These are phyloP conservation scores for Armadillidium nasatum DNA, from an alignment of 1,140 invertebrate genomes.

Conservation along the genomic window DNA sequence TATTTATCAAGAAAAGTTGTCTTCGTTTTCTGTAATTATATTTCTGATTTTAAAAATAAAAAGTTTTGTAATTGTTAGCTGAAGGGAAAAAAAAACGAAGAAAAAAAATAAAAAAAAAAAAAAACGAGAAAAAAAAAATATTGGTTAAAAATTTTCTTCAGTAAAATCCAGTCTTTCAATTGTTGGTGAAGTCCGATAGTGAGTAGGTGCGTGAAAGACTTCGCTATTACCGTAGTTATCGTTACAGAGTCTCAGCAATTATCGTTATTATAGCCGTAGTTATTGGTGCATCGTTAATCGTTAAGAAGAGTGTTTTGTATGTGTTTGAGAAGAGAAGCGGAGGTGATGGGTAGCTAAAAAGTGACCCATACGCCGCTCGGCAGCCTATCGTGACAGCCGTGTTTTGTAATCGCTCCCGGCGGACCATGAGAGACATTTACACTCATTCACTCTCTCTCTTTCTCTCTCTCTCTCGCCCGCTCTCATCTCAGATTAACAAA, in stretches of 20 bases:
- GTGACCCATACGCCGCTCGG: neutral
- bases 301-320: too few relatives aligned
- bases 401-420: conserved; percentile 6
- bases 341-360: neutral
- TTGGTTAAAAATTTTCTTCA: neutral
- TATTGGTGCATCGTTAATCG: neutral
- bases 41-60: too few relatives aligned
- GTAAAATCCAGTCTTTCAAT: neutral
- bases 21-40: too few relatives aligned
- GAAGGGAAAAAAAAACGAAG: too few relatives aligned
- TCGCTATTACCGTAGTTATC: neutral
- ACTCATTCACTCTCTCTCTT: too few relatives aligned
- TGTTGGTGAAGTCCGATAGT: too few relatives aligned
- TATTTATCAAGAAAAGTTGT: too few relatives aligned
- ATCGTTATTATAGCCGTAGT: neutral
- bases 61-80: too few relatives aligned
- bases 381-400: neutral
- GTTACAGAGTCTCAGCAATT: neutral
- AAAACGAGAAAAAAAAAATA: conserved; percentile 3
- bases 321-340: too few relatives aligned
- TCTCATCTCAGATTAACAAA: neutral
- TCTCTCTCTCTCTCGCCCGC: too few relatives aligned
- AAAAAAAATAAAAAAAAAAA: conserved; percentile 3
- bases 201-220: neutral
- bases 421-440: too few relatives aligned